phyloP scores from a whole-genome alignment of 2,113 vertebrate genomes.

The Cololabis saira region DNA sequence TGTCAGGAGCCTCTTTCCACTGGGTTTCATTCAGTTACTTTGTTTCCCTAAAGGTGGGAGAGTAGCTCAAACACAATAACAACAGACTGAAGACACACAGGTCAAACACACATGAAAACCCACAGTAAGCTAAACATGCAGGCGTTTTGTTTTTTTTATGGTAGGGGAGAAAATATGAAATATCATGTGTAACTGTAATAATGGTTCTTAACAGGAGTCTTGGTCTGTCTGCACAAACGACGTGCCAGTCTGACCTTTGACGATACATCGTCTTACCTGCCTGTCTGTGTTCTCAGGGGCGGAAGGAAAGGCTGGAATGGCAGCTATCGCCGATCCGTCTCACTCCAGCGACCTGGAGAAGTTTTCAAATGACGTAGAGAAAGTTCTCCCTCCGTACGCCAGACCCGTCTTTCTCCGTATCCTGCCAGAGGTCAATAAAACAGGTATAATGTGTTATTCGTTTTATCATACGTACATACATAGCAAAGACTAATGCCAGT shows the following conservation, averaged over 20 bases:
- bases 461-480: not conserved
- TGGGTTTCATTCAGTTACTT: not conserved
- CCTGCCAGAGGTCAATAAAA: conserved; percentile 91
- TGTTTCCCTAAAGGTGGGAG: not conserved
- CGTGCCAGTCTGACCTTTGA: not conserved
- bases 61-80: not conserved
- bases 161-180: too few species aligned
- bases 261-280: not conserved
- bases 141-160: too few species aligned
- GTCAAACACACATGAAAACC: too few species aligned
- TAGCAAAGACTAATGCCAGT: too few species aligned
- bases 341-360: conserved; percentile 84
- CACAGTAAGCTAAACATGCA: too few species aligned
- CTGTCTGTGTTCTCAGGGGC: conserved; percentile 78
- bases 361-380: conserved; percentile 88
- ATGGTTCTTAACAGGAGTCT: too few species aligned
- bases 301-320: conserved; percentile 98
- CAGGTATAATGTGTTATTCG: conserved; percentile 78
- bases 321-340: conserved; percentile 87
- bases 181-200: too few species aligned
- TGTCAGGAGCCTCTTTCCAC: not conserved
- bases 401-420: conserved; percentile 92
- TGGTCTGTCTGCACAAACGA: not conserved
- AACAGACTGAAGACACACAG: not conserved
- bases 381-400: conserved; percentile 89